Conservation (phyloP, 2,113 vertebrate genomes). For the Channa argus region DNA sequence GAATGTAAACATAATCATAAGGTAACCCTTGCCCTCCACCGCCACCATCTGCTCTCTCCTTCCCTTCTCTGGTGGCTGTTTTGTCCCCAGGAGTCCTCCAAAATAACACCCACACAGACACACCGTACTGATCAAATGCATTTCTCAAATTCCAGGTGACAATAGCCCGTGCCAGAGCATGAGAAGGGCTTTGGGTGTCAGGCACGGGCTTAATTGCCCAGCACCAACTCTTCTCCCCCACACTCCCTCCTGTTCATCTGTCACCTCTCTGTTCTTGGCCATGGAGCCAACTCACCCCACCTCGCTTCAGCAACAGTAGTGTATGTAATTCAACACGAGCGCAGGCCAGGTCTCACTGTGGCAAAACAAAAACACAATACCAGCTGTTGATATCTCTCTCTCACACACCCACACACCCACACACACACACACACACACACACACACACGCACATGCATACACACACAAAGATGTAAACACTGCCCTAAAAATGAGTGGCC, state of each 20-base stretch:
- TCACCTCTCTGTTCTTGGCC: conserved; percentile 52
- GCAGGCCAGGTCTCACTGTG: conserved; percentile 56
- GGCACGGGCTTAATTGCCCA: conserved; percentile 64
- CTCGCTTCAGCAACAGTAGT: conserved; percentile 54
- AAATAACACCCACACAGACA: conserved; percentile 51
- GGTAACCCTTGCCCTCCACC: conserved; percentile 36
- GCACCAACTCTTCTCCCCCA: conserved; percentile 4
- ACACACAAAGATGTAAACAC: conserved; percentile 42
- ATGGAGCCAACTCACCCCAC: conserved; percentile 60
- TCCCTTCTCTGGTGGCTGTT: conserved; percentile 58
- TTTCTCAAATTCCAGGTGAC: conserved; percentile 80
- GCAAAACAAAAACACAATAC: conserved; percentile 67
- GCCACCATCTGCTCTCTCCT: conserved; percentile 34
- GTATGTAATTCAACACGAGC: conserved; percentile 71
- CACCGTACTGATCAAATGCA: conserved; percentile 78
- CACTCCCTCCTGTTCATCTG: conserved; percentile 51
- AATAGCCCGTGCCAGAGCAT: conserved; percentile 72
- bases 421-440: conserved; percentile 33
- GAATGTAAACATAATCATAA: conserved; percentile 41
- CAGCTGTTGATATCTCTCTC: conserved; percentile 64
- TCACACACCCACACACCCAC: conserved; percentile 36
- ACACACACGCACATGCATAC: conserved; percentile 35
- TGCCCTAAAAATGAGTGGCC: conserved; percentile 28
- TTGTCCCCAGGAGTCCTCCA: conserved; percentile 60
- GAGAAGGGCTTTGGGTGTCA: conserved; percentile 72